Evolutionary conservation across 2,888 invertebrate species (phyloP).

Genomic region (Plagiodera versicolora): DNA sequence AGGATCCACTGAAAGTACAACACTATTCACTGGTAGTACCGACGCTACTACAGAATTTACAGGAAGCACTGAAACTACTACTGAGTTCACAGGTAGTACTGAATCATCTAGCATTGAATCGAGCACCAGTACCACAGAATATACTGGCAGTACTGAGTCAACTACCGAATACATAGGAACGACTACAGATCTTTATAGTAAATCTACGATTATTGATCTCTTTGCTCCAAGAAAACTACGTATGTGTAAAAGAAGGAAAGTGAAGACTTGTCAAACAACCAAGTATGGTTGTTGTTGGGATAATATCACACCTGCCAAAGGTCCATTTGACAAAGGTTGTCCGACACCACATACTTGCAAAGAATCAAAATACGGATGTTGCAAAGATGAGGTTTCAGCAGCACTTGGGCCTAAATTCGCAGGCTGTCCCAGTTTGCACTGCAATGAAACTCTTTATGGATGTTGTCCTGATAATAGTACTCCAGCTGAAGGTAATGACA

Average conservation of each 20-base stretch:
- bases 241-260: constrained; percentile 63
- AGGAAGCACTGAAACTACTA: constrained; percentile 13
- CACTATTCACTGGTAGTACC: constrained; percentile 17
- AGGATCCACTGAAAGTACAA: constrained; percentile 24
- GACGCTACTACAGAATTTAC: constrained; percentile 29
- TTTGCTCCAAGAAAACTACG: constrained; percentile 53
- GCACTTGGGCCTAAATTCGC: constrained; percentile 69
- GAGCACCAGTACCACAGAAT: background rate
- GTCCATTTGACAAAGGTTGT: constrained; percentile 83
- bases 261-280: constrained; percentile 64
- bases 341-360: constrained; percentile 72
- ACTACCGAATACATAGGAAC: constrained; percentile 22
- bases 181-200: constrained; percentile 36
- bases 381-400: constrained; percentile 79
- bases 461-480: constrained; percentile 83
- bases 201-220: constrained; percentile 60
- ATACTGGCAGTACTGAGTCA: constrained; percentile 25
- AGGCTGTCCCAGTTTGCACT: constrained; percentile 77
- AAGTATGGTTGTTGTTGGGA: constrained; percentile 87
- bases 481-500: constrained; percentile 75
- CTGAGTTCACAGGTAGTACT: constrained; percentile 22
- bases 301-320: constrained; percentile 72
- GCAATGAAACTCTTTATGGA: constrained; percentile 79
- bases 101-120: constrained; percentile 5
- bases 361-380: constrained; percentile 78